Percentiles rank a stretch among this genome's conserved stretches.
Evolutionary conservation across 2,888 invertebrate species (phyloP).

Genomic region (Tanypteryx hageni): DNA sequence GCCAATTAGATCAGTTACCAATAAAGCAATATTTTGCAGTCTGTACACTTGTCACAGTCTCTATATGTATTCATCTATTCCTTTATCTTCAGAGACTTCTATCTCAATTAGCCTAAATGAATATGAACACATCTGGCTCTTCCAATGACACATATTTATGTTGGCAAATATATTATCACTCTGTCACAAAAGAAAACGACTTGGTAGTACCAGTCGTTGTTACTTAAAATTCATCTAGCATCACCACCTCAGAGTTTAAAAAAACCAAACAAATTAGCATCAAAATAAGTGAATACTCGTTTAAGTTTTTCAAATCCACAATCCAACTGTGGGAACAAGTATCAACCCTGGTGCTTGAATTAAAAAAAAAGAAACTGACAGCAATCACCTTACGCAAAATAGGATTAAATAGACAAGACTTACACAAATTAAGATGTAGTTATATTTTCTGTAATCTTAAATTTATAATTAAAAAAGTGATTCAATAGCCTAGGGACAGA

Average conservation of each 20-base stretch:
- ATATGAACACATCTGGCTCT: conserved; percentile 57
- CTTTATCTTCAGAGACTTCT: conserved; percentile 8
- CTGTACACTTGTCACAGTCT: conserved; percentile 33
- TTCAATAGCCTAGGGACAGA: conserved; percentile 62
- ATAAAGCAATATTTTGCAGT: conserved; percentile 2
- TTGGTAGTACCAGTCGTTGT: too few relatives aligned
- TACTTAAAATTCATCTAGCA: background rate
- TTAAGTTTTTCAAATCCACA: too few relatives aligned
- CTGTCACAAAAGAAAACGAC: background rate
- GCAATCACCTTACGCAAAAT: conserved; percentile 24
- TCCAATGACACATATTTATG: conserved; percentile 11
- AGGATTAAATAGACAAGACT: background rate
- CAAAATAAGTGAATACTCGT: background rate
- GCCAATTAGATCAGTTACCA: background rate
- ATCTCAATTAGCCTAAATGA: conserved; percentile 26
- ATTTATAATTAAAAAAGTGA: conserved; percentile 41
- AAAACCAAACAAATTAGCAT: conserved; percentile 11
- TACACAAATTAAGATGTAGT: conserved; percentile 40
- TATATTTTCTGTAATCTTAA: conserved; percentile 49
- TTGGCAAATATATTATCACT: background rate
- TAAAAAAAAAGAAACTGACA: background rate
- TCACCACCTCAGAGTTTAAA: background rate
- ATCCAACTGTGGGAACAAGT: too few relatives aligned
- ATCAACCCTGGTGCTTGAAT: too few relatives aligned
- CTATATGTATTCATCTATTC: conserved; percentile 16